Conservation (phyloP, 2,113 vertebrate genomes). For the Pipra filicauda region DNA sequence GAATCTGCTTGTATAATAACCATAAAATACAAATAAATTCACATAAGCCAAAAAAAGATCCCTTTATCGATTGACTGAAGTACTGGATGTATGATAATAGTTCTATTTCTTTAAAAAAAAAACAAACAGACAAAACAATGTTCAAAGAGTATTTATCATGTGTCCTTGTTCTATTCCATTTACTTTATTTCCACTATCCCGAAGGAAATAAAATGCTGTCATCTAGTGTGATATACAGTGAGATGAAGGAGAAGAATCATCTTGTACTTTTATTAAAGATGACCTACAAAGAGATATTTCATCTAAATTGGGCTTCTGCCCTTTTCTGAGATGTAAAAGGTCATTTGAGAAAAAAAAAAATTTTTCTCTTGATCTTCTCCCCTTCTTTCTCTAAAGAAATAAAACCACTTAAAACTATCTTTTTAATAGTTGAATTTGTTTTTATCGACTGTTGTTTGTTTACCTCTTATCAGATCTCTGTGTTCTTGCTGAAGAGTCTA, state of each 20-base stretch:
- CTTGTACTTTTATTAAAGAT: slow-evolving; percentile 43
- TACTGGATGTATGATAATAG: neutral
- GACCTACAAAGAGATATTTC: slow-evolving; percentile 9
- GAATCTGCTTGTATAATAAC: neutral
- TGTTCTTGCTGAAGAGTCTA: neutral
- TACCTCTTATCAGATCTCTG: neutral
- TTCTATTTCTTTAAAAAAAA: neutral
- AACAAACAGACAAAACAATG: neutral
- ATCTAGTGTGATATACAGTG: slow-evolving; percentile 4
- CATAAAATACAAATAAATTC: neutral
- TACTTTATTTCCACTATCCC: slow-evolving; percentile 39
- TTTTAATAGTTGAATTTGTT: neutral
- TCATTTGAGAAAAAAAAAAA: neutral
- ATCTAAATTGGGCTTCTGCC: slow-evolving; percentile 19
- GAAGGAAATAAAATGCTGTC: slow-evolving; percentile 40
- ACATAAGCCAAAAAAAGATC: neutral
- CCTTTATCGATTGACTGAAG: neutral
- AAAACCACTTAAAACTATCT: neutral
- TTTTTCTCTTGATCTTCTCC: neutral
- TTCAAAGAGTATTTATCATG: slow-evolving; percentile 22
- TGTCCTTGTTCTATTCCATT: slow-evolving; percentile 56
- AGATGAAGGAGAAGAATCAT: slow-evolving; percentile 21
- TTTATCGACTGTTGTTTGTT: neutral
- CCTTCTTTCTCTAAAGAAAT: neutral
- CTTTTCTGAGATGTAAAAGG: slow-evolving; percentile 1